A percentile compares a stretch with the other conserved stretches of the same genome.
Conservation (phyloP, 2,888 invertebrate genomes). For the Celastrina argiolus region DNA sequence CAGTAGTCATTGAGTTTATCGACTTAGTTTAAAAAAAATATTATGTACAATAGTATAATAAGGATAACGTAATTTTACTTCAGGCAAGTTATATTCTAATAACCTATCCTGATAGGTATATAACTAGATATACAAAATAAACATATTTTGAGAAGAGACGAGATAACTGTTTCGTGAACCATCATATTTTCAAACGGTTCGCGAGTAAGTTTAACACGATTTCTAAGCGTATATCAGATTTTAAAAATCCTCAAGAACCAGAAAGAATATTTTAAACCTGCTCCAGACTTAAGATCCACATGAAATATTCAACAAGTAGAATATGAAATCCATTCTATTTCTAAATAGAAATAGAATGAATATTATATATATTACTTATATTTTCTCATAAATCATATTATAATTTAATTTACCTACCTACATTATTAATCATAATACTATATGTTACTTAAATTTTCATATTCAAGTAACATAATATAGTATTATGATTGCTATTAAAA, state of each 20-base stretch:
- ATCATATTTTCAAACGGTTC: background rate
- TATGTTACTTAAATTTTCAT: too few species aligned
- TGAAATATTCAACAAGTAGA: conserved; percentile 17
- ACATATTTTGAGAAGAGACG: background rate
- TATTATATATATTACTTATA: too few species aligned
- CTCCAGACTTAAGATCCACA: background rate
- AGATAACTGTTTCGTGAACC: background rate
- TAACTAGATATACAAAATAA: too few species aligned
- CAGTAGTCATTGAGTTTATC: too few species aligned
- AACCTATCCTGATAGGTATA: background rate
- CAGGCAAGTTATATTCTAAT: too few species aligned
- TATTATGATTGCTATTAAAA: too few species aligned
- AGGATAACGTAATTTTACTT: too few species aligned
- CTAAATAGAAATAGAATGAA: too few species aligned
- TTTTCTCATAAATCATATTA: background rate
- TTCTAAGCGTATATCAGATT: background rate
- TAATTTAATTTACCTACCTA: background rate
- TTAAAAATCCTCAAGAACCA: background rate
- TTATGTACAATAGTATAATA: too few species aligned
- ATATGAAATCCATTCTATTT: conserved; percentile 2
- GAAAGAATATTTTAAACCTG: conserved; percentile 4
- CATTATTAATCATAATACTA: too few species aligned
- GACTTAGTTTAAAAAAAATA: too few species aligned
- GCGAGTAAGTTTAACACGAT: background rate
- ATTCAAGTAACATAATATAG: too few species aligned